Percentiles rank a stretch among this genome's conserved stretches.
Evolutionary conservation across 2,797 vertebrate genomes (phyloP).

Genomic region (Otolemur crassicaudatus): DNA sequence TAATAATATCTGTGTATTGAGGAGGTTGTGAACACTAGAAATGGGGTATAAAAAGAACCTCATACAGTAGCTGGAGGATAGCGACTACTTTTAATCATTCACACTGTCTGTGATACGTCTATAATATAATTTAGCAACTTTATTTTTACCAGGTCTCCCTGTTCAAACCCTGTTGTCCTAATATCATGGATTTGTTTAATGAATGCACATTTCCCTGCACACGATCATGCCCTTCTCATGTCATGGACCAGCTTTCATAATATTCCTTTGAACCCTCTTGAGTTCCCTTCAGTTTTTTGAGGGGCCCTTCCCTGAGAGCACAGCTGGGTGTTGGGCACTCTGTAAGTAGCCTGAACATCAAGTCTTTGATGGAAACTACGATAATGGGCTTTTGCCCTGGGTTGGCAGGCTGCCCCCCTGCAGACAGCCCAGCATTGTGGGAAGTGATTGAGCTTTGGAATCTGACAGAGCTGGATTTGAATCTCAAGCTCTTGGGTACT

Average conservation of each 20-base stretch:
- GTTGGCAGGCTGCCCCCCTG: background rate
- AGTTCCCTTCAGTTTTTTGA: background rate
- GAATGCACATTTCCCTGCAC: background rate
- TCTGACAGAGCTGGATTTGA: background rate
- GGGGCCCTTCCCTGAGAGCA: background rate
- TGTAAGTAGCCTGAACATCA: background rate
- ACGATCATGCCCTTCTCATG: background rate
- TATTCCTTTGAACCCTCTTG: background rate
- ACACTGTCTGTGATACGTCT: background rate
- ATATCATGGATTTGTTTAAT: background rate
- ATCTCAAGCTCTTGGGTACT: background rate
- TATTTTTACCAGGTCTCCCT: background rate
- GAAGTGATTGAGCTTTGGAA: background rate
- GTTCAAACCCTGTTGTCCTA: constrained; percentile 20
- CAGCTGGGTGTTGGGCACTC: background rate
- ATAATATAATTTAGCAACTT: background rate
- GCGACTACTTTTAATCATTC: background rate
- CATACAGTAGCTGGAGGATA: background rate
- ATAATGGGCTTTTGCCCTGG: background rate
- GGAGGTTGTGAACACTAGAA: background rate
- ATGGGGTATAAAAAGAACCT: background rate
- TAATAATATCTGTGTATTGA: background rate
- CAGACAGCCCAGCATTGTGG: background rate
- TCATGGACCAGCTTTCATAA: background rate
- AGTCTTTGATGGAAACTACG: background rate